phyloP scores from a whole-genome alignment of 2,888 invertebrate species.

The Lochmaea capreae region DNA sequence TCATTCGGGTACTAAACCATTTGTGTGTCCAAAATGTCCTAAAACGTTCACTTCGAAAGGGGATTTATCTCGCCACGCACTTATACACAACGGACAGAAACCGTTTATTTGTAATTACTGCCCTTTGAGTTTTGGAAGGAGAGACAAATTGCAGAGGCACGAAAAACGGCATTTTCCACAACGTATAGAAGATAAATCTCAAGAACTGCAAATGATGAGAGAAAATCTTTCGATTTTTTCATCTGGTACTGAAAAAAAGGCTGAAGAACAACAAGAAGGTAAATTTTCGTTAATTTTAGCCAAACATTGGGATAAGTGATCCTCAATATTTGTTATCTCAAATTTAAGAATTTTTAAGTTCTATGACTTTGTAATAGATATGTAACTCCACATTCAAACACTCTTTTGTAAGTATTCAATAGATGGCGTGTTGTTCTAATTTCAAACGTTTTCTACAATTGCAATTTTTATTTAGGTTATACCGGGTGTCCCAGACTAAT shows the following conservation, averaged over 20 bases:
- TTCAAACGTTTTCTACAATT: too few relatives aligned
- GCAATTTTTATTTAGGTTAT: too few relatives aligned
- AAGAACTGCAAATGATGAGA: constrained; percentile 58
- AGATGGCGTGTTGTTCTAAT: too few relatives aligned
- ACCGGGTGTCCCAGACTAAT: too few relatives aligned
- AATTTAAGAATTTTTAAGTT: too few relatives aligned
- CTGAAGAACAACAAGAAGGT: constrained; percentile 49
- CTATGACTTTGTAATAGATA: too few relatives aligned
- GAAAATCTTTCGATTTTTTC: constrained; percentile 56
- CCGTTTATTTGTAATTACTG: constrained; percentile 76
- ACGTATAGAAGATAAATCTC: constrained; percentile 58
- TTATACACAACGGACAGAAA: constrained; percentile 76
- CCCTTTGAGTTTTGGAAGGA: constrained; percentile 74
- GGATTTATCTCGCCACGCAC: constrained; percentile 75
- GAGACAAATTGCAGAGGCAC: constrained; percentile 77
- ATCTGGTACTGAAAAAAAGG: constrained; percentile 30
- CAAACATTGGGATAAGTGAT: not conserved
- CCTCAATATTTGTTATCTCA: too few relatives aligned
- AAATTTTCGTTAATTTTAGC: not conserved
- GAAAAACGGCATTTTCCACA: constrained; percentile 72
- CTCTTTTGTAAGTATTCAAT: too few relatives aligned
- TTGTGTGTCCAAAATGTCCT: constrained; percentile 79
- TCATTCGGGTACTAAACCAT: constrained; percentile 78
- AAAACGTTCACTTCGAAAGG: constrained; percentile 78
- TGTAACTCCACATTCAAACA: too few relatives aligned